Evolutionary conservation across 2,888 invertebrate species (phyloP).

Genomic region (Amblyjoppa fuscipennis): DNA sequence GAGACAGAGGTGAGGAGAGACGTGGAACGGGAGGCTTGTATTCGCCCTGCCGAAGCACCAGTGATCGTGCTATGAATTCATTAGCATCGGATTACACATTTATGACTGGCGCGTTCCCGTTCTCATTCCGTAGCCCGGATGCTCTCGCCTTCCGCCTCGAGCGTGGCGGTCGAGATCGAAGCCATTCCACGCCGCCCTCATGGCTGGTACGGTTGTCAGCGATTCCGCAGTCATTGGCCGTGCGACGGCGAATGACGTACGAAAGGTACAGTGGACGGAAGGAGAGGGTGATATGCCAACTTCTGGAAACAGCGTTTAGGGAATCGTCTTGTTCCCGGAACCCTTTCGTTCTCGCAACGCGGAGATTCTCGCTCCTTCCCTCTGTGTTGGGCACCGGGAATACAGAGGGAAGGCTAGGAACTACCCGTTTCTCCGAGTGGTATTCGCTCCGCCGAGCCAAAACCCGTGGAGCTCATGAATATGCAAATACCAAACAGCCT

Average conservation of each 20-base stretch:
- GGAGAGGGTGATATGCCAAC: not conserved
- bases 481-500: conserved; percentile 72
- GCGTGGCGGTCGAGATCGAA: conserved; percentile 17
- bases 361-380: conserved; percentile 26
- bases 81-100: conserved; percentile 73
- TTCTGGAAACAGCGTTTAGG: not conserved
- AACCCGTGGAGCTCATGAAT: conserved; percentile 71
- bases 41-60: conserved; percentile 45
- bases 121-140: conserved; percentile 42
- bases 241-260: not conserved
- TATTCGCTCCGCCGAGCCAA: conserved; percentile 34
- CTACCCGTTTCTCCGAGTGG: conserved; percentile 14
- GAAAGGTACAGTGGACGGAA: not conserved
- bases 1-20: conserved; percentile 17
- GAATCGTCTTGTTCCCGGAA: conserved; percentile 9
- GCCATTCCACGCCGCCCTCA: not conserved
- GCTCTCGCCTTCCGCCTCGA: not conserved
- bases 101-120: conserved; percentile 43
- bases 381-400: conserved; percentile 12
- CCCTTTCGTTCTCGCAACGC: conserved; percentile 27
- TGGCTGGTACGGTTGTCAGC: not conserved
- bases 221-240: not conserved
- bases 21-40: conserved; percentile 10
- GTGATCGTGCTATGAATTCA: conserved; percentile 70
- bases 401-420: conserved; percentile 11